These are phyloP conservation scores for Harpalus rufipes DNA, from an alignment of 2,888 invertebrate species.

Conservation along the genomic window DNA sequence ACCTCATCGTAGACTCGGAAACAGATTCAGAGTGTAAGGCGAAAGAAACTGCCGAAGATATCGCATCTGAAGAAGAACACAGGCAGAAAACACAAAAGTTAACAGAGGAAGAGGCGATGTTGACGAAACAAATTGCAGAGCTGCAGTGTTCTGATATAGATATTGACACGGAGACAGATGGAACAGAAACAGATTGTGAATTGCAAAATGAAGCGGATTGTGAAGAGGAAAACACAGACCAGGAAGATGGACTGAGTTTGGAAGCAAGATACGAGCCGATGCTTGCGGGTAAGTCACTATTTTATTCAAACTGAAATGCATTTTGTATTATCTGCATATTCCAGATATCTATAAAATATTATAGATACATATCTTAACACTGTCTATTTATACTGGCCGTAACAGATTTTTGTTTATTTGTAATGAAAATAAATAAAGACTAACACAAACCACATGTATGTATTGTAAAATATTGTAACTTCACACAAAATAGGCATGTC, in stretches of 20 bases:
- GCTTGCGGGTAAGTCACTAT: conserved; percentile 78
- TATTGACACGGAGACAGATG: conserved; percentile 90
- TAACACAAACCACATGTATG: too few species aligned
- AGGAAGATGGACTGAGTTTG: conserved; percentile 78
- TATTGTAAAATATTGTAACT: too few species aligned
- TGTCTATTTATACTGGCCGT: too few species aligned
- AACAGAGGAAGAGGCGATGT: conserved; percentile 86
- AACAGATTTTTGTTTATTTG: too few species aligned
- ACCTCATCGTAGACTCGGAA: conserved; percentile 82
- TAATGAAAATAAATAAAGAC: too few species aligned
- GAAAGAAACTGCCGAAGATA: conserved; percentile 80
- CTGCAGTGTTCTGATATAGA: conserved; percentile 87
- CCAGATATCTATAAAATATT: too few species aligned
- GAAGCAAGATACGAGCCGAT: conserved; percentile 86
- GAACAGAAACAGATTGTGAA: conserved; percentile 87
- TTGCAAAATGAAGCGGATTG: conserved; percentile 77
- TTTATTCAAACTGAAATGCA: too few species aligned
- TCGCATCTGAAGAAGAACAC: conserved; percentile 83
- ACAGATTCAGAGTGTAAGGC: conserved; percentile 81
- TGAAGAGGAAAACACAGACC: conserved; percentile 74
- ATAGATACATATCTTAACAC: too few species aligned
- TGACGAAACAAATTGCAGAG: conserved; percentile 88
- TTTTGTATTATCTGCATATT: too few species aligned
- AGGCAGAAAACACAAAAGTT: conserved; percentile 83
- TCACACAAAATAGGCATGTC: conserved; percentile 81